A percentile compares a stretch with the other conserved stretches of the same genome.
These are phyloP conservation scores for Caenorhabditis auriculariae DNA, from an alignment of 2,888 invertebrate genomes.

Conservation along the genomic window DNA sequence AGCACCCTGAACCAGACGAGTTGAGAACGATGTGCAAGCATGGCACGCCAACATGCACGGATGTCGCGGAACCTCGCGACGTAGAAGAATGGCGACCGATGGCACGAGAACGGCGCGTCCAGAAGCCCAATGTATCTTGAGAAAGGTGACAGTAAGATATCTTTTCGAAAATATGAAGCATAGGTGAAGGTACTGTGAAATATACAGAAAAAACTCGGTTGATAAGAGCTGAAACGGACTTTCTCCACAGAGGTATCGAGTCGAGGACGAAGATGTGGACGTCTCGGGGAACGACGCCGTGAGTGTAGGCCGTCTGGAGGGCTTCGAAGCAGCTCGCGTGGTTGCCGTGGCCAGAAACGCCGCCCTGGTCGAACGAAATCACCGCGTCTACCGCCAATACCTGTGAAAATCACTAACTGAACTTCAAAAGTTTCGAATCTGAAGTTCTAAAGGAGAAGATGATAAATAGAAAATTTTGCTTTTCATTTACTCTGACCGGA, in stretches of 20 bases:
- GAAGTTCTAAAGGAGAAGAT: background rate
- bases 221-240: no score
- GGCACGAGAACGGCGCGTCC: slow-evolving; percentile 62
- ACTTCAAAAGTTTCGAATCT: background rate
- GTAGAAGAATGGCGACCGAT: slow-evolving; percentile 53
- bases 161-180: background rate
- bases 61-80: slow-evolving; percentile 52
- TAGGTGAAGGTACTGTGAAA: background rate
- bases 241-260: slow-evolving; percentile 63
- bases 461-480: slow-evolving; percentile 3
- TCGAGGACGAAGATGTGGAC: slow-evolving; percentile 60
- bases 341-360: slow-evolving; percentile 88
- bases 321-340: slow-evolving; percentile 69
- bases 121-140: slow-evolving; percentile 54
- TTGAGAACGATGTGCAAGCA: slow-evolving; percentile 75
- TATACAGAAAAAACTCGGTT: background rate
- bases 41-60: slow-evolving; percentile 44
- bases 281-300: slow-evolving; percentile 42
- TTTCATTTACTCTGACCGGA: slow-evolving; percentile 75
- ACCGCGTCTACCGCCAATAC: slow-evolving; percentile 65
- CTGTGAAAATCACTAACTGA: slow-evolving; percentile 5
- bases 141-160: background rate
- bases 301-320: slow-evolving; percentile 45
- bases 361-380: slow-evolving; percentile 89
- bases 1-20: slow-evolving; percentile 90